Evolutionary conservation across 2,888 invertebrate genomes (phyloP).

Genomic region (Parascotia fuliginaria): DNA sequence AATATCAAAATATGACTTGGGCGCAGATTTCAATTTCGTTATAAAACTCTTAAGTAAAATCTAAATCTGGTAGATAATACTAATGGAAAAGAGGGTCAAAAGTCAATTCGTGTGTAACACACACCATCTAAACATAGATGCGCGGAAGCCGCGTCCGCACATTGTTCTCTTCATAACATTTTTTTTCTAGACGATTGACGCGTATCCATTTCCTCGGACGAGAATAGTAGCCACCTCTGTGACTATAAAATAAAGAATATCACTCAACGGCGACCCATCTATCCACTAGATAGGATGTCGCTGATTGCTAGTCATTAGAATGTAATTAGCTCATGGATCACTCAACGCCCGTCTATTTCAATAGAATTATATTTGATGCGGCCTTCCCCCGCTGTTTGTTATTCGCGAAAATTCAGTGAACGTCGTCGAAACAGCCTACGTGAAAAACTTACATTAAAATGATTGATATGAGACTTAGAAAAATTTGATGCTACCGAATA

Average conservation of each 20-base stretch:
- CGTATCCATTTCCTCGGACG: conserved; percentile 81
- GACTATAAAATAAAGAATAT: conserved; percentile 82
- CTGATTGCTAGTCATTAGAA: conserved; percentile 81
- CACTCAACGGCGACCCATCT: conserved; percentile 72
- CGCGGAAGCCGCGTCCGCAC: conserved; percentile 65
- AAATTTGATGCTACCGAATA: too few relatives aligned
- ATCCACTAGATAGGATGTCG: conserved; percentile 68
- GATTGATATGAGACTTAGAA: too few relatives aligned
- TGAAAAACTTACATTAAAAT: conserved; percentile 10
- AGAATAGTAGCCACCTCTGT: conserved; percentile 70
- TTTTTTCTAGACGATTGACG: conserved; percentile 77
- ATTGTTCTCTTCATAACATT: conserved; percentile 70
- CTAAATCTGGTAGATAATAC: not conserved
- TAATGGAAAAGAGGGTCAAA: conserved; percentile 39
- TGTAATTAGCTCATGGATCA: conserved; percentile 83
- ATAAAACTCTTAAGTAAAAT: conserved; percentile 13
- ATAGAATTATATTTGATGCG: conserved; percentile 66
- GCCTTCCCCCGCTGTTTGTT: conserved; percentile 45
- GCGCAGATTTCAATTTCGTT: not conserved
- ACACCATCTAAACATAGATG: conserved; percentile 70
- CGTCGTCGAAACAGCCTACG: conserved; percentile 28
- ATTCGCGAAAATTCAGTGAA: conserved; percentile 53
- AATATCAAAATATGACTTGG: not conserved
- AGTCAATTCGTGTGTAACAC: conserved; percentile 56
- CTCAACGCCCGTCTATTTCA: conserved; percentile 75